Evolutionary conservation across 53 echinoderm and acorn worm species (phyloP).

Genomic region (Crossaster papposus): DNA sequence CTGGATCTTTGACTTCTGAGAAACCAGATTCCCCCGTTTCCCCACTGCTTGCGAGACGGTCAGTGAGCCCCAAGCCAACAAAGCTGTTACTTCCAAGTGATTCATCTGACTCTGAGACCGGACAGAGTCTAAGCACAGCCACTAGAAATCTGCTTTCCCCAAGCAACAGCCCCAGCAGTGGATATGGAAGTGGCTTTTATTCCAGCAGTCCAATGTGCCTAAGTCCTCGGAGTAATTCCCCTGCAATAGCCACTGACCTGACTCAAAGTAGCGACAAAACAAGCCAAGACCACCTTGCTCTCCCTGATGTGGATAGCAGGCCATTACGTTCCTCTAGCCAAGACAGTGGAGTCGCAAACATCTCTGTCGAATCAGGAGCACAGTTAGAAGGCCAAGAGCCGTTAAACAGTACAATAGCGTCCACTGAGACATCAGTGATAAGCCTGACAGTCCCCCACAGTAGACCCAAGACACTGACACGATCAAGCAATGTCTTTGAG

Average conservation of each 20-base stretch:
- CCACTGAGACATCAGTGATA: slow-evolving; percentile 13
- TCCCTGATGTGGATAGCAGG: slow-evolving; percentile 62
- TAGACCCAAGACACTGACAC: slow-evolving; percentile 39
- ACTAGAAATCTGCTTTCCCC: slow-evolving; percentile 49
- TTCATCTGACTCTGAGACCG: slow-evolving; percentile 51
- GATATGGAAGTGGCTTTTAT: slow-evolving; percentile 91
- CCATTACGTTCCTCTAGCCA: slow-evolving; percentile 76
- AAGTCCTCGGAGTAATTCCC: slow-evolving; percentile 90
- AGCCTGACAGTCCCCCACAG: slow-evolving; percentile 35
- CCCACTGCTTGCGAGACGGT: slow-evolving; percentile 66
- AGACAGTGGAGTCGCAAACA: slow-evolving; percentile 85
- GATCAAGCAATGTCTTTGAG: slow-evolving; percentile 56
- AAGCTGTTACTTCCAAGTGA: slow-evolving; percentile 50
- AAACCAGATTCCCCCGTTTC: slow-evolving; percentile 56
- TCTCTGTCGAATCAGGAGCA: slow-evolving; percentile 68
- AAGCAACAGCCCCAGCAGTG: slow-evolving; percentile 89
- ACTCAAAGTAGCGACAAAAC: slow-evolving; percentile 61
- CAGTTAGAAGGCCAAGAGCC: slow-evolving; percentile 34
- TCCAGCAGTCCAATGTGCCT: slow-evolving; percentile 88
- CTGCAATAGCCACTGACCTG: slow-evolving; percentile 47
- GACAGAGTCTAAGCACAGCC: slow-evolving; percentile 19
- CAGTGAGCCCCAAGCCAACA: slow-evolving; percentile 74
- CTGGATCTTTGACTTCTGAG: slow-evolving; percentile 56
- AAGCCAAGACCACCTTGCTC: slow-evolving; percentile 47
- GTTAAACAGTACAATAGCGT: not conserved